Percentiles rank a stretch among this genome's conserved stretches.
phyloP scores from a whole-genome alignment of 2,113 vertebrate genomes.

The Trinectes maculatus region DNA sequence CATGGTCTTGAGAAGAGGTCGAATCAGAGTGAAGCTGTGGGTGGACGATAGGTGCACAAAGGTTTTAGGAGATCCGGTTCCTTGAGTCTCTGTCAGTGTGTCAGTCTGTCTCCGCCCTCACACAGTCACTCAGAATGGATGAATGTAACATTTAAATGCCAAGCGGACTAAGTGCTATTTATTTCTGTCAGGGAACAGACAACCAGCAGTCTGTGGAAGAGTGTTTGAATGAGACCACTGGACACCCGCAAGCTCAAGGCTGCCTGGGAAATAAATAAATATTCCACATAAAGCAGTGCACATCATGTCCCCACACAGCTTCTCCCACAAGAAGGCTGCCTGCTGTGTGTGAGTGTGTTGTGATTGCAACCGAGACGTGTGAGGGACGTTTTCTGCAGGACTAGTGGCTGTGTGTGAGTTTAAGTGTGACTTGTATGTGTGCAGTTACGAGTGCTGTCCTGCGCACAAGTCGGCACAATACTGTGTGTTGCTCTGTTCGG shows the following conservation, averaged over 20 bases:
- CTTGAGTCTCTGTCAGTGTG: background rate
- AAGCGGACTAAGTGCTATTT: conserved; percentile 56
- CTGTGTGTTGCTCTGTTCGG: no score
- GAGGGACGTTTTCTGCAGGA: conserved; percentile 7
- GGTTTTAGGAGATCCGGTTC: background rate
- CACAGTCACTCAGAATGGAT: conserved; percentile 38
- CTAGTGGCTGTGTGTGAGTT: background rate
- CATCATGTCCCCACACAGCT: conserved; percentile 29
- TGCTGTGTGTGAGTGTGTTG: conserved; percentile 16
- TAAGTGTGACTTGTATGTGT: background rate
- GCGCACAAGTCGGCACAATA: no score
- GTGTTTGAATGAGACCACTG: conserved; percentile 37
- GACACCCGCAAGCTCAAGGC: conserved; percentile 25
- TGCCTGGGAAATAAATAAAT: conserved; percentile 53
- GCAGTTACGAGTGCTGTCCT: background rate
- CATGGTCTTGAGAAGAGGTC: background rate
- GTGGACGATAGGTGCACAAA: background rate
- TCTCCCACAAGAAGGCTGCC: conserved; percentile 19
- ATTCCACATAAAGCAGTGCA: conserved; percentile 30
- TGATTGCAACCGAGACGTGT: background rate
- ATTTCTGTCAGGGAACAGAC: conserved; percentile 55
- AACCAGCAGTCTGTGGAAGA: conserved; percentile 40
- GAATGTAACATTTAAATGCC: conserved; percentile 71
- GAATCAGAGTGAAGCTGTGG: background rate
- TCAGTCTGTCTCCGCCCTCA: conserved; percentile 25